Percentiles rank a stretch among this genome's conserved stretches.
phyloP scores from a whole-genome alignment of 2,888 invertebrate species.

The Scaeva pyrastri region DNA sequence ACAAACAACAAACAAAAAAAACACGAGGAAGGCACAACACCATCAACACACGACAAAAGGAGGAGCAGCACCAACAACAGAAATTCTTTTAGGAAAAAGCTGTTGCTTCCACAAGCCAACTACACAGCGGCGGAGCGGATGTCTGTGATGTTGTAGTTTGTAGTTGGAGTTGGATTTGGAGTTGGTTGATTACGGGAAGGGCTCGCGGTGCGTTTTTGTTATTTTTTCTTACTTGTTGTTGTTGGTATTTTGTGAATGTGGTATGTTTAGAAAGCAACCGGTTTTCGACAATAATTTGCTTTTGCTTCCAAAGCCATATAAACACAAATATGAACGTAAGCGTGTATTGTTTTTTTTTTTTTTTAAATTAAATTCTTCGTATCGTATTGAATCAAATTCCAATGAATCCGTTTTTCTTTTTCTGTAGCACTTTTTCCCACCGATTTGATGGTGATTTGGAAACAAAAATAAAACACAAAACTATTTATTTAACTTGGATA shows the following conservation, averaged over 20 bases:
- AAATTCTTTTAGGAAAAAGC: slow-evolving; percentile 69
- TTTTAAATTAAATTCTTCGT: slow-evolving; percentile 33
- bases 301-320: slow-evolving; percentile 69
- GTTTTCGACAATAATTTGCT: slow-evolving; percentile 56
- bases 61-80: slow-evolving; percentile 49
- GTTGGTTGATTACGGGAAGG: slow-evolving; percentile 17
- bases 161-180: not conserved
- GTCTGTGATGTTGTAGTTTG: slow-evolving; percentile 36
- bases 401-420: slow-evolving; percentile 47
- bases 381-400: slow-evolving; percentile 63
- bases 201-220: slow-evolving; percentile 40
- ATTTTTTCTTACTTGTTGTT: slow-evolving; percentile 39
- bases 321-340: slow-evolving; percentile 59
- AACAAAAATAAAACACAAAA: slow-evolving; percentile 1
- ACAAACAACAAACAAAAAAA: slow-evolving; percentile 29
- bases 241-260: slow-evolving; percentile 58
- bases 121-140: slow-evolving; percentile 17
- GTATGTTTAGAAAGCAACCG: slow-evolving; percentile 75
- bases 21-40: slow-evolving; percentile 34
- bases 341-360: slow-evolving; percentile 45
- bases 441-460: not conserved
- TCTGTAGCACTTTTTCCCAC: slow-evolving; percentile 43
- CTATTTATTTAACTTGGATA: not conserved
- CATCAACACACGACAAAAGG: slow-evolving; percentile 40
- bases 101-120: slow-evolving; percentile 23